Base-by-base conservation (phyloP, 1,140 invertebrate species). In the Cryptotermes secundus region DNA sequence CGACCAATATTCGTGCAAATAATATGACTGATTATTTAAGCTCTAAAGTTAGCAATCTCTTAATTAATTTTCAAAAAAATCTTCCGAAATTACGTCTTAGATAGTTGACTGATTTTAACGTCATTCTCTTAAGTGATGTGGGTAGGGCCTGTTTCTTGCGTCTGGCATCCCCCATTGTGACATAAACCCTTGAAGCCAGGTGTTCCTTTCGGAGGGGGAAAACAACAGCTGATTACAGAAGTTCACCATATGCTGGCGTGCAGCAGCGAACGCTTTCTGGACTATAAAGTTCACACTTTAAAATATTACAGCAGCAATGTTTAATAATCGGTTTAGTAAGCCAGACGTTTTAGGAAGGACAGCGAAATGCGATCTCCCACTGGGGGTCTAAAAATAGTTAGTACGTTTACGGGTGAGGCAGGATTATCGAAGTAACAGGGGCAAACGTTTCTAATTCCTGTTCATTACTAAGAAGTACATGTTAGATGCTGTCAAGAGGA, bases 311-410 rank as follows among this genome's bases (percentile, higher is more conserved):
- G 26, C 6, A 72, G n/a, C 59, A 7, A 72, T 72, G 59, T 72
- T 31, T 31, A 31, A 72, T 72, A 72, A 72, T 72, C 59, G n/a
- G 59, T 72, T 72, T 72, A 31, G 81, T 38, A 31, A 42, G 81
- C 35, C 16, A 45, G 80, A 81, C 80, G 80, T 36, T 81, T 81
- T 81, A 82, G 36, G 81, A 42, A 82, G 42, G 42, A 82, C 22
- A 82, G 38, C 81, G 81, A 82, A 82, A 82, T 38, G 38, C 81
- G 81, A 82, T 82, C 38, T 82, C 36, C 26, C 38, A 45, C 36
- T 34, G 81, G 81, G 81, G 26, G 35, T 45, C 45, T 45, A 82
- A 82, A 82, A 82, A 45, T 45, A 45, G 35, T 34, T 45, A 26
- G 36, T 42, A 82, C 31, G n/a, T 82, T 38, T 34, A 9, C 26